Percentiles rank a stretch among this genome's conserved stretches.
These are phyloP conservation scores for Lithobius niger DNA, from an alignment of 1,140 invertebrate genomes.

Conservation along the genomic window DNA sequence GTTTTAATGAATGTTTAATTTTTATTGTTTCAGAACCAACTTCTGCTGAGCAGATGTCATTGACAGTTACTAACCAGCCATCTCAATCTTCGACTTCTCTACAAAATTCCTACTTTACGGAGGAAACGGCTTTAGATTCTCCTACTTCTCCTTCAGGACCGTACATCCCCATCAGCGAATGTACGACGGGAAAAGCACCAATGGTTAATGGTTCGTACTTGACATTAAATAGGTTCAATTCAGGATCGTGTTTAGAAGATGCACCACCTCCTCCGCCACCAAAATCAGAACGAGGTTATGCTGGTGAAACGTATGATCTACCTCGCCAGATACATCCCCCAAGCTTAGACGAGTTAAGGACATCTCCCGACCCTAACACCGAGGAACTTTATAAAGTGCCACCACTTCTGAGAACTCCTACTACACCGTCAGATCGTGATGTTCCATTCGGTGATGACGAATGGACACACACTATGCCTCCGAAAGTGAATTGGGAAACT, in stretches of 20 bases:
- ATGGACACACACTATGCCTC: constrained; percentile 18
- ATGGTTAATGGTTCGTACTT: constrained; percentile 17
- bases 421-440: neutral
- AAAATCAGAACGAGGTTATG: constrained; percentile 8
- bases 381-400: constrained; percentile 8
- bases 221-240: constrained; percentile 7
- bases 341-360: neutral
- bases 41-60: too few relatives aligned
- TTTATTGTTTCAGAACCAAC: too few relatives aligned
- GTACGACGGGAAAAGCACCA: constrained; percentile 62
- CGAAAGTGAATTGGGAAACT: constrained; percentile 40
- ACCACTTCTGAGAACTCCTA: neutral
- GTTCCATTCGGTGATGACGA: neutral
- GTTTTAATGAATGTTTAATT: too few relatives aligned
- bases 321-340: constrained; percentile 11
- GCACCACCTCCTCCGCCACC: constrained; percentile 1
- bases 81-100: too few relatives aligned
- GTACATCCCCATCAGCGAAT: constrained; percentile 55
- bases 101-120: too few relatives aligned
- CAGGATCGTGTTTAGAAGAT: constrained; percentile 4
- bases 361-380: constrained; percentile 9
- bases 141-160: constrained; percentile 24
- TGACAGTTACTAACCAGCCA: too few relatives aligned
- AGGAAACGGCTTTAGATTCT: constrained; percentile 13
- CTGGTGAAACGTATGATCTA: constrained; percentile 18